Base-by-base conservation (phyloP, 2,113 vertebrate genomes). In the Gnathonemus longibarbis region DNA sequence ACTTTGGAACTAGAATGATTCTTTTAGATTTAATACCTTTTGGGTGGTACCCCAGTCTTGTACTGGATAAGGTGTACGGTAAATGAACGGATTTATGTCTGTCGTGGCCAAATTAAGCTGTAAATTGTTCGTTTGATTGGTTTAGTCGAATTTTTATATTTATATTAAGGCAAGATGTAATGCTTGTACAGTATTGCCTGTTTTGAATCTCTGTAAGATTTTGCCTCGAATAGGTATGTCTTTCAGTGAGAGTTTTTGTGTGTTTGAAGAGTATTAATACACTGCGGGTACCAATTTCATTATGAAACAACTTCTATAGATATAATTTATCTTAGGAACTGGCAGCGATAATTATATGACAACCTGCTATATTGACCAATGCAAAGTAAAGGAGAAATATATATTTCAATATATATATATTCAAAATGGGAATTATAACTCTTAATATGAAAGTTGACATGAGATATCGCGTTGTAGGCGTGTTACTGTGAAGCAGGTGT, bases 391-490 rank as follows among this genome's bases (percentile, higher is more conserved):
- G 13, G 35, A 17, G 31, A 70, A 66, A 31, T 31, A 70, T 31
- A 31, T 31, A 27, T 27, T 27, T n/a, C n/a, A n/a, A n/a, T n/a
- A n/a, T n/a, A n/a, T n/a, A n/a, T 66, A 27, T 66, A 70, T 70
- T 70, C 62, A 80, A 42, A 80, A 80, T 7, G 35, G 17, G 74
- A 19, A 19, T 80, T 15, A 80, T 80, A 7, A 42, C 11, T 80
- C 66, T 10, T 53, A 77, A 39, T 19, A 42, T 21, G 31, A 80
- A 92, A 89, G 93, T 92, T 90, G 92, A 92, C 77, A 92, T 90
- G 9, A 42, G 10, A 46, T 21, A 2, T 6, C 31, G 70, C 11
- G 45, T 39, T 48, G 83, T 48, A 84, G 17, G 24, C 39, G 83
- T 84, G 83, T 48, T 46, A 49, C 21, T 84, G 83, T 48, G 42